Evolutionary conservation across 2,888 invertebrate genomes (phyloP).

Genomic region (Epiblema foenella): DNA sequence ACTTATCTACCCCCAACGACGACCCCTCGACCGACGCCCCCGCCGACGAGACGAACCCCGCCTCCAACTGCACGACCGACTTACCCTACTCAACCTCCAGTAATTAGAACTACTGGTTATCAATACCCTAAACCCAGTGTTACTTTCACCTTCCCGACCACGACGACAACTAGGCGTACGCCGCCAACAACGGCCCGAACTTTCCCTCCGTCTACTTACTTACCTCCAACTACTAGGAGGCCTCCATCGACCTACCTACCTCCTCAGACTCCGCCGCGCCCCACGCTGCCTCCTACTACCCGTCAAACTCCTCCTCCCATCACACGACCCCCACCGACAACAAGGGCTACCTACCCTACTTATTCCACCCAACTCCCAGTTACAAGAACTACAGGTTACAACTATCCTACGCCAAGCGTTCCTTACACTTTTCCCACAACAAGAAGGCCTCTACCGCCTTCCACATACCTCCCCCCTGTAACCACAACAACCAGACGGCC

Average conservation of each 20-base stretch:
- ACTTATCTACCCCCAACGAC: constrained; percentile 48
- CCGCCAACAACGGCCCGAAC: constrained; percentile 20
- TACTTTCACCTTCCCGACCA: constrained; percentile 53
- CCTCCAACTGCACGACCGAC: constrained; percentile 45
- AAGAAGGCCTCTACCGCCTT: constrained; percentile 47
- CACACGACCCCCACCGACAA: constrained; percentile 40
- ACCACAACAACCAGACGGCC: constrained; percentile 27
- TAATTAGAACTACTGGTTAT: constrained; percentile 42
- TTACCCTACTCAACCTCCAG: constrained; percentile 46
- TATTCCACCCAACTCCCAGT: constrained; percentile 40
- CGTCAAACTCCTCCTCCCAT: constrained; percentile 45
- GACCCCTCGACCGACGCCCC: constrained; percentile 48
- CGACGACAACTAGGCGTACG: neutral
- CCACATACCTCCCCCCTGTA: constrained; percentile 40
- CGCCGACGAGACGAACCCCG: constrained; percentile 41
- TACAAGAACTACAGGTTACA: constrained; percentile 60
- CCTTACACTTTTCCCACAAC: constrained; percentile 54
- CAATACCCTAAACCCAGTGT: constrained; percentile 51
- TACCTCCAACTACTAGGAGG: constrained; percentile 23
- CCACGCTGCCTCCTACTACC: constrained; percentile 49
- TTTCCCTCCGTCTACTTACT: constrained; percentile 17
- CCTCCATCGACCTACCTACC: constrained; percentile 47
- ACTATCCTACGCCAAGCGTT: constrained; percentile 57
- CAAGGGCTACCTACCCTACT: constrained; percentile 29
- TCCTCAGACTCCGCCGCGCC: constrained; percentile 45